A percentile compares a stretch with the other conserved stretches of the same genome.
Conservation (phyloP, 2,888 invertebrate species). For the Hyposoter didymator region DNA sequence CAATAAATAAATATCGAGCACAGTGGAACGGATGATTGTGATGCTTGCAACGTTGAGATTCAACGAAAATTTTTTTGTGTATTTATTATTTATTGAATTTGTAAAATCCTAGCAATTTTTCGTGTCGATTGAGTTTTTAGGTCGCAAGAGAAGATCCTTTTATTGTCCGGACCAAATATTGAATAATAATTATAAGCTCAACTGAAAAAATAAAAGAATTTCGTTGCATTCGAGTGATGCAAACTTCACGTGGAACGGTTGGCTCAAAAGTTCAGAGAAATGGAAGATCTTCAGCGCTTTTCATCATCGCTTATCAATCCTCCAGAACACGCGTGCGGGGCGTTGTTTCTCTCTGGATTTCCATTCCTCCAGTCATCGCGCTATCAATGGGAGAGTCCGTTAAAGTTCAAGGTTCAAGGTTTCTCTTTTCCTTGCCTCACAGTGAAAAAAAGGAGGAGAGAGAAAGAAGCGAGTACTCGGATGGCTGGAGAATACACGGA, state of each 20-base stretch:
- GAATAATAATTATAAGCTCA: no score
- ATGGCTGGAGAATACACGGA: neutral
- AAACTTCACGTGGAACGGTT: neutral
- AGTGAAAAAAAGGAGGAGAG: neutral
- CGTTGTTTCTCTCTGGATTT: neutral
- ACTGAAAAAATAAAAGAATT: no score
- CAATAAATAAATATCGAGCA: no score
- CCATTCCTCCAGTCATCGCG: neutral
- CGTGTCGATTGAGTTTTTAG: no score
- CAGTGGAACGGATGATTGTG: no score
- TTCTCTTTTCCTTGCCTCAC: neutral
- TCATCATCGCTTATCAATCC: neutral
- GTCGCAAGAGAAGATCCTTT: no score
- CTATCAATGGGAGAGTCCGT: neutral
- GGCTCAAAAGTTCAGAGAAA: neutral
- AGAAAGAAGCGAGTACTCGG: neutral
- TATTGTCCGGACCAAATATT: neutral
- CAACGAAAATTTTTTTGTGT: no score
- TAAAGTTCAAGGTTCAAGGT: constrained; percentile 26
- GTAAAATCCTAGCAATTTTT: no score
- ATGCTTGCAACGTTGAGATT: no score
- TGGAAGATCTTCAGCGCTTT: neutral
- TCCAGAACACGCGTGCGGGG: neutral
- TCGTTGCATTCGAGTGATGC: no score
- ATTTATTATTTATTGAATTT: no score